phyloP scores from a whole-genome alignment of 2,113 vertebrate genomes.

The Hepsetus odoe region DNA sequence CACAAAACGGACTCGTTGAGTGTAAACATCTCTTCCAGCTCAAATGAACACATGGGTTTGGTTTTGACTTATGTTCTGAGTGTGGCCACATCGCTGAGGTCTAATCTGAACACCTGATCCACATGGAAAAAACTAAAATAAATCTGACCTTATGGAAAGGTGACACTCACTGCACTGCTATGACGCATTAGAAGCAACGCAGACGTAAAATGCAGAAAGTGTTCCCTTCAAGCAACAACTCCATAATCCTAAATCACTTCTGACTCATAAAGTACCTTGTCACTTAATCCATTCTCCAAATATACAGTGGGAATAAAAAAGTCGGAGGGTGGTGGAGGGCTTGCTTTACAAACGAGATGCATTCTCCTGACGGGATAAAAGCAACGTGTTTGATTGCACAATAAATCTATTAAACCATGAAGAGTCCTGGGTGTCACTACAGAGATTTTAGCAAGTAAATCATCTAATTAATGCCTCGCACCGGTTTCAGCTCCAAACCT shows the following conservation, averaged over 20 bases:
- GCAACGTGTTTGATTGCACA: background rate
- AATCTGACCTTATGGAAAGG: background rate
- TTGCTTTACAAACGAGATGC: slow-evolving; percentile 27
- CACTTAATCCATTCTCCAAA: background rate
- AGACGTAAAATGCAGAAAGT: background rate
- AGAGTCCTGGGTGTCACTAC: background rate
- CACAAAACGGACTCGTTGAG: background rate
- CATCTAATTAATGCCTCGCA: slow-evolving; percentile 14
- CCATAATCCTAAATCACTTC: slow-evolving; percentile 3
- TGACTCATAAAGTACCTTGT: background rate
- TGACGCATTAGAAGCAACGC: background rate
- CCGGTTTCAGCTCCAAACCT: background rate
- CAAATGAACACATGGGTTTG: background rate
- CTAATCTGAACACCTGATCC: too few species aligned
- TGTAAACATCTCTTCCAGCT: background rate
- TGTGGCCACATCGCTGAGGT: background rate
- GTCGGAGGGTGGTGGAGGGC: background rate
- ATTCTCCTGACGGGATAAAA: slow-evolving; percentile 17
- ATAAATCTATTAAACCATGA: slow-evolving; percentile 36
- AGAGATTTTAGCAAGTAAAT: background rate
- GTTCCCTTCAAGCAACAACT: background rate
- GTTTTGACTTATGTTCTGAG: background rate
- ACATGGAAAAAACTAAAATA: too few species aligned
- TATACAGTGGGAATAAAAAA: slow-evolving; percentile 7
- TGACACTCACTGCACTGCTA: background rate